Evolutionary conservation across 2,888 invertebrate species (phyloP), one percentile per base, ranked within the genome.

Genomic region (Aphodius sticticus): DNA sequence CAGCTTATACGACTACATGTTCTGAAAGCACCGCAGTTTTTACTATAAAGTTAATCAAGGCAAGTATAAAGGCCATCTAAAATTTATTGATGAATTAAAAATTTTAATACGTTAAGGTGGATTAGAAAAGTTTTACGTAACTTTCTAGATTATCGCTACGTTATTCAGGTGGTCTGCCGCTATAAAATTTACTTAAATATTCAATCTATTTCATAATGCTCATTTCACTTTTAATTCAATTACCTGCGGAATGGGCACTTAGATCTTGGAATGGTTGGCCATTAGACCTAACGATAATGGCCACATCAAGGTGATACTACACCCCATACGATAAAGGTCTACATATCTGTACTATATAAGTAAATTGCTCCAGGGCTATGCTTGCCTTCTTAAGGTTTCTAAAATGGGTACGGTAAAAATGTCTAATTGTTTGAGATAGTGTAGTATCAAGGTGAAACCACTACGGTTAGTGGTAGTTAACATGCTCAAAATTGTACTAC

Each of bases 191-290:
- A 53, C 53, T 53, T 53, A 53, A 53, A 53, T 53, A 53, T 53
- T 53, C 53, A 53, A 53, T 53, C 53, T 53, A 53, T 53, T 53
- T 53, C 53, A 53, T 53, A 53, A 53, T 53, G 12, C 53, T 53
- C 53, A 53, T 53, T 53, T 53, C 53, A 53, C 53, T 53, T 53
- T 53, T 53, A 53, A 53, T 53, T 53, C 53, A 53, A 53, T 53
- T 53, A 53, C 53, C 53, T 53, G 12, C 53, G 53, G 53, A 53
- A 53, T 53, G 53, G 53, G 9, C 53, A 53, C 53, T 53, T 53
- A 53, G 53, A 53, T 53, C 12, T 53, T 12, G 53, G 12, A 53
- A 53, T 12, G 53, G 53, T 12, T 9, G 53, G 9, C 53, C 53
- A 53, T 53, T 53, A 53, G 53, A 53, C 53, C 53, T 53, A 53